Conservation (phyloP, 2,888 invertebrate species). For the Neoitamus cyanurus region DNA sequence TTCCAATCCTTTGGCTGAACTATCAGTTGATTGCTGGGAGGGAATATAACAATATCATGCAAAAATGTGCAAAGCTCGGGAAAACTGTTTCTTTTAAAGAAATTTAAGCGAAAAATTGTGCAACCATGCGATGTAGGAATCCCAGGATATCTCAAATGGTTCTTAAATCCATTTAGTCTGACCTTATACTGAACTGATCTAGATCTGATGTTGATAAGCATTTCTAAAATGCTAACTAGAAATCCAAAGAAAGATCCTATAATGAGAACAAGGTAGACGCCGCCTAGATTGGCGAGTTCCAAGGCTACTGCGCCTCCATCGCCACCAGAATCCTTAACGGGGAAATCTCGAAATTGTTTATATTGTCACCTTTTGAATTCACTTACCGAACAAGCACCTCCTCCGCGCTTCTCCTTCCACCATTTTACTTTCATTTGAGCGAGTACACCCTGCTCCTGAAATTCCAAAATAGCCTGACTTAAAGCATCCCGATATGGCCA, state of each 20-base stretch:
- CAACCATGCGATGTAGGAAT: background rate
- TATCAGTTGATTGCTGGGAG: slow-evolving; percentile 21
- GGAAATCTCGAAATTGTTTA: background rate
- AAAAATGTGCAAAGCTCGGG: background rate
- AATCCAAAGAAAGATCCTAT: slow-evolving; percentile 61
- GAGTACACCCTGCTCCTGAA: slow-evolving; percentile 86
- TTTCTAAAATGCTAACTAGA: slow-evolving; percentile 20
- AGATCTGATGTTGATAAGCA: background rate
- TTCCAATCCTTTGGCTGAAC: slow-evolving; percentile 67
- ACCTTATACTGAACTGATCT: slow-evolving; percentile 30
- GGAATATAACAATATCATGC: slow-evolving; percentile 20
- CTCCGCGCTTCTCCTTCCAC: slow-evolving; percentile 89
- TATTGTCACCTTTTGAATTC: background rate
- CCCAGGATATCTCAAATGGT: background rate
- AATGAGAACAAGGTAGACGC: slow-evolving; percentile 73
- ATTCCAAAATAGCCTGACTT: slow-evolving; percentile 82
- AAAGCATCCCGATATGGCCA: slow-evolving; percentile 76
- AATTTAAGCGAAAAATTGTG: background rate
- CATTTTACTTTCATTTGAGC: slow-evolving; percentile 84
- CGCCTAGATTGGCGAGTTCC: slow-evolving; percentile 74
- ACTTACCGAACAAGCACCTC: slow-evolving; percentile 77
- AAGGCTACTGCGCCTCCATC: slow-evolving; percentile 67
- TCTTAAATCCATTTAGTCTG: slow-evolving; percentile 5
- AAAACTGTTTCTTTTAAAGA: background rate
- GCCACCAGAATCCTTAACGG: slow-evolving; percentile 47